Percentiles rank a stretch among this genome's conserved stretches.
Conservation (phyloP, 2,888 invertebrate species). For the Brachyptera putata region DNA sequence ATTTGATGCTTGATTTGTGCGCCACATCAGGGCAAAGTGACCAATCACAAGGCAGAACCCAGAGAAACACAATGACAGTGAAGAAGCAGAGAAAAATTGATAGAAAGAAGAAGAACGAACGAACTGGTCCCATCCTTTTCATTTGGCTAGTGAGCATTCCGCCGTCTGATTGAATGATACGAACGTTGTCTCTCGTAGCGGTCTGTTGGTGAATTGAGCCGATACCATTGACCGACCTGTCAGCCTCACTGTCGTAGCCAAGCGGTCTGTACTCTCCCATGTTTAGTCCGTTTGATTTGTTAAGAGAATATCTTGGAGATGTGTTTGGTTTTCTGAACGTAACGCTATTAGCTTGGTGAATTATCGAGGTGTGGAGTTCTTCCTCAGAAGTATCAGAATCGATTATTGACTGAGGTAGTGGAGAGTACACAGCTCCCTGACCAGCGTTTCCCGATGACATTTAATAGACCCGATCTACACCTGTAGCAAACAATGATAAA, state of each 20-base stretch:
- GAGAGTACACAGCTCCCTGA: constrained; percentile 56
- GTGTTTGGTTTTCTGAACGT: constrained; percentile 26
- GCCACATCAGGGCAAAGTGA: constrained; percentile 55
- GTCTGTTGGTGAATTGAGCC: constrained; percentile 22
- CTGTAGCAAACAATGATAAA: no score
- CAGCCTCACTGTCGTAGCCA: constrained; percentile 29
- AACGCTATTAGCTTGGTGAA: constrained; percentile 23
- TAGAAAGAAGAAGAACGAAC: constrained; percentile 63
- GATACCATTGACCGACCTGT: constrained; percentile 29
- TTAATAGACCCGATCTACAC: constrained; percentile 25
- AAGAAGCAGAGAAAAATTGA: constrained; percentile 68
- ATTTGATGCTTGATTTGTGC: constrained; percentile 16
- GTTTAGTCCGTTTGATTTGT: constrained; percentile 29
- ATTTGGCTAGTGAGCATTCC: constrained; percentile 3
- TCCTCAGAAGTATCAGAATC: constrained; percentile 78
- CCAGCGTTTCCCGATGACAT: constrained; percentile 31
- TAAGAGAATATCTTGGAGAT: constrained; percentile 19
- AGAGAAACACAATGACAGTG: constrained; percentile 68
- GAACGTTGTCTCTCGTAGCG: constrained; percentile 26
- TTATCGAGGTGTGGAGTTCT: constrained; percentile 36
- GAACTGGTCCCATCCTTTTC: constrained; percentile 60
- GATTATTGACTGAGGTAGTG: constrained; percentile 69
- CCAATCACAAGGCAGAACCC: constrained; percentile 70
- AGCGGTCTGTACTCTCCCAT: constrained; percentile 34
- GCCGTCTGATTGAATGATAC: constrained; percentile 28